Evolutionary conservation across 2,113 vertebrate species (phyloP).

Genomic region (Clarias batrachus): DNA sequence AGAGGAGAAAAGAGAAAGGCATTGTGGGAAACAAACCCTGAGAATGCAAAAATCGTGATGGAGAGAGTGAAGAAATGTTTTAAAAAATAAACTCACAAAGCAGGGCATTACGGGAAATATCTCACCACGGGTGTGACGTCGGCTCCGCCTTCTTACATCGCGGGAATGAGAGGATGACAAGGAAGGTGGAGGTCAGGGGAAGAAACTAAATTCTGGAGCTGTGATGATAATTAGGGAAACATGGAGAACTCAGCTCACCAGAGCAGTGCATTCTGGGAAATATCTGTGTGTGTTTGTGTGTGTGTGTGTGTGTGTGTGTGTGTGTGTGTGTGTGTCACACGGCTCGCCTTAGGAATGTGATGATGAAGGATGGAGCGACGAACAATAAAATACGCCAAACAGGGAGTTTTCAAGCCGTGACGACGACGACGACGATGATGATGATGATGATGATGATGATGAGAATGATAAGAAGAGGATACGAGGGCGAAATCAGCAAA

Average conservation of each 20-base stretch:
- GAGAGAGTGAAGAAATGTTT: no score
- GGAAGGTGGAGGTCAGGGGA: background rate
- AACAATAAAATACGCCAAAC: background rate
- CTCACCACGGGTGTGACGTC: background rate
- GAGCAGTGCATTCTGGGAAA: constrained; percentile 37
- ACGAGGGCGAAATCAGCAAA: background rate
- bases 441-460: background rate
- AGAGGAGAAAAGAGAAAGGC: background rate
- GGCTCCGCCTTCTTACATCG: background rate
- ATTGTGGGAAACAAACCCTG: background rate
- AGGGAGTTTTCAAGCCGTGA: no score
- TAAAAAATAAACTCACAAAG: background rate
- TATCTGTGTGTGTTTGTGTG: background rate
- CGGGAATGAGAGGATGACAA: background rate
- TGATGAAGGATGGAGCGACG: background rate
- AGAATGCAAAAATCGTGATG: background rate
- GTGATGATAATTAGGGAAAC: background rate
- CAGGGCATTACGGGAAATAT: background rate
- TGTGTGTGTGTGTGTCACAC: no score
- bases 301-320: background rate
- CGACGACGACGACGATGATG: background rate
- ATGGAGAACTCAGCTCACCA: background rate
- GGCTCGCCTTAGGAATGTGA: background rate
- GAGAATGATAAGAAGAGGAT: background rate
- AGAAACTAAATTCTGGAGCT: background rate